Conservation (phyloP, 2,888 invertebrate species). For the Hirudinaria manillensis region DNA sequence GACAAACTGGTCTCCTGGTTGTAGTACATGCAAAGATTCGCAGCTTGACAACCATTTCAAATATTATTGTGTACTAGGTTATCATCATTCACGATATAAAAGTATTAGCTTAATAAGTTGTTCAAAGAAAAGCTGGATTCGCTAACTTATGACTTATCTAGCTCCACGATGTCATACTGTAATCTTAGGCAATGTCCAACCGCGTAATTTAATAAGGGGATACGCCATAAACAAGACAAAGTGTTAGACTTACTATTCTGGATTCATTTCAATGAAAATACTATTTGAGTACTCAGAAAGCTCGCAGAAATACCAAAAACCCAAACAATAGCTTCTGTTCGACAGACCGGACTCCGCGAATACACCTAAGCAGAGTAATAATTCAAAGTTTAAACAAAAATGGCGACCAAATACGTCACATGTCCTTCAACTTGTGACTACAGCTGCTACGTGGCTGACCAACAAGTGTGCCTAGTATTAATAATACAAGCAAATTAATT, state of each 20-base stretch:
- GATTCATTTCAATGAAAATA: not conserved
- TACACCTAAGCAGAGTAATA: not conserved
- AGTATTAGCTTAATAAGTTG: no score
- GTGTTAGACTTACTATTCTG: constrained; percentile 2
- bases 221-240: not conserved
- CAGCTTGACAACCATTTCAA: no score
- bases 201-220: no score
- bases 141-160: no score
- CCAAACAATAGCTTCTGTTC: not conserved
- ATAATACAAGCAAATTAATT: no score
- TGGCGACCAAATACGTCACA: constrained; percentile 20
- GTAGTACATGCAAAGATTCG: no score
- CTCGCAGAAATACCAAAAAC: not conserved
- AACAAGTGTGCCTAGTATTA: constrained; percentile 5
- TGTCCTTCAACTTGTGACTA: constrained; percentile 22
- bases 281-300: not conserved
- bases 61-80: no score
- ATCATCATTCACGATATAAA: no score
- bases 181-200: no score
- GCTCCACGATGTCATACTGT: no score
- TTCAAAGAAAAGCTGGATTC: no score
- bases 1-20: no score
- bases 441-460: constrained; percentile 18
- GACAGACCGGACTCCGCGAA: not conserved
- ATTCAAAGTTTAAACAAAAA: constrained; percentile 22